Evolutionary conservation across 2,888 invertebrate genomes (phyloP), one percentile per base, ranked within the genome.

Genomic region (Agrochola litura): DNA sequence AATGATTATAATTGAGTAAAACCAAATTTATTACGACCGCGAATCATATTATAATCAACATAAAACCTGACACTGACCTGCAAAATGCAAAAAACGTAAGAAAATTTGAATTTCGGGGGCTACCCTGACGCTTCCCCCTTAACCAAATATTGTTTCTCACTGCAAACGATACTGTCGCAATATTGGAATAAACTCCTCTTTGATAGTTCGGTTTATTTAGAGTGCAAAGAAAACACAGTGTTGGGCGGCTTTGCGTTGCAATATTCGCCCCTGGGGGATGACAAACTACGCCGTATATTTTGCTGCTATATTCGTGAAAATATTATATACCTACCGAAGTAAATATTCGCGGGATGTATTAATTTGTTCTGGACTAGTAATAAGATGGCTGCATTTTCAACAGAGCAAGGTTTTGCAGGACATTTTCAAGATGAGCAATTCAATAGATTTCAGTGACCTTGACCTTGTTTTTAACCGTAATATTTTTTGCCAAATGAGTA

Each of bases 221-320:
- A 84, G 37, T 79, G 79, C 43, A 64, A 30, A 84, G 63, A 64
- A 84, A 64, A 64, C 37, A 30, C n/a, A 12, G 61, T 49, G 43
- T 43, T 37, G 14, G 16, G 54, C 30, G 41, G 30, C 22, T 83
- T 78, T 43, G 9, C 22, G 22, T 22, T 68, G 79, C 79, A 79
- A 79, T 79, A 68, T 84, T 49, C 9, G 30, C 0, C 46, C 14
- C 25, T 46, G 16, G 25, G 30, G 10, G 22, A 43, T 56, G 56
- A 52, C 49, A 77, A 76, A 58, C 56, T 68, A 25, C 61, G 25
- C 37, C 41, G 14, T 56, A 43, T 41, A 49, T 49, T 61, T 43
- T 14, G 9, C 8, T 41, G 14, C 56, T 68, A 22, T 52, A 8
- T 49, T 25, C 22, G 22, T 43, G n/a, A 56, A 61, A 41, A 66